These are phyloP conservation scores for Deilephila elpenor DNA, from an alignment of 2,888 invertebrate species.

Conservation along the genomic window DNA sequence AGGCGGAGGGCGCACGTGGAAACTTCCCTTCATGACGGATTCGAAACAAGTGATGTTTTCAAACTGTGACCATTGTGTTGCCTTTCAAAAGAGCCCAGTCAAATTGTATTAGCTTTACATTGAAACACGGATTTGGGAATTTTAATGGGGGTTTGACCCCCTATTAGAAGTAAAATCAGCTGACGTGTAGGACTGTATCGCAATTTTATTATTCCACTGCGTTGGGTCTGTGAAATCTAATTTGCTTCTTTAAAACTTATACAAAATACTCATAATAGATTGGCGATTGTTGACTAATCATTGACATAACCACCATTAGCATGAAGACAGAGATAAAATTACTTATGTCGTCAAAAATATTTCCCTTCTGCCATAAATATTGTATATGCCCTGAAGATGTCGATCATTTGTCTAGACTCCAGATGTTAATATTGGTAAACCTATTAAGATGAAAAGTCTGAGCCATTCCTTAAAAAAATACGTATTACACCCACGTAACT, in stretches of 20 bases:
- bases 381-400: background rate
- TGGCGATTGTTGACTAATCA: too few relatives aligned
- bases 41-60: conserved; percentile 30
- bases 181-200: too few relatives aligned
- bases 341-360: fast-evolving
- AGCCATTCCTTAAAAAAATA: background rate
- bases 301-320: too few relatives aligned
- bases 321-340: too few relatives aligned
- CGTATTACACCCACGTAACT: background rate
- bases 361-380: too few relatives aligned
- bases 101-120: conserved; percentile 25
- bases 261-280: too few relatives aligned
- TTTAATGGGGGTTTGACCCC: background rate
- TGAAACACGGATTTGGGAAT: background rate
- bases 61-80: conserved; percentile 38
- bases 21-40: conserved; percentile 33
- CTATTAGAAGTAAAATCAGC: background rate
- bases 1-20: background rate
- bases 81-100: conserved; percentile 35
- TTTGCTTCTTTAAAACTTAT: too few relatives aligned
- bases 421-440: too few relatives aligned
- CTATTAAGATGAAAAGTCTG: background rate
- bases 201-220: too few relatives aligned
- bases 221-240: too few relatives aligned
- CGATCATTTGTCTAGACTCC: background rate